Evolutionary conservation across 2,888 invertebrate genomes (phyloP), one percentile per base, ranked within the genome.

Genomic region (Eristalinus sepulchralis): DNA sequence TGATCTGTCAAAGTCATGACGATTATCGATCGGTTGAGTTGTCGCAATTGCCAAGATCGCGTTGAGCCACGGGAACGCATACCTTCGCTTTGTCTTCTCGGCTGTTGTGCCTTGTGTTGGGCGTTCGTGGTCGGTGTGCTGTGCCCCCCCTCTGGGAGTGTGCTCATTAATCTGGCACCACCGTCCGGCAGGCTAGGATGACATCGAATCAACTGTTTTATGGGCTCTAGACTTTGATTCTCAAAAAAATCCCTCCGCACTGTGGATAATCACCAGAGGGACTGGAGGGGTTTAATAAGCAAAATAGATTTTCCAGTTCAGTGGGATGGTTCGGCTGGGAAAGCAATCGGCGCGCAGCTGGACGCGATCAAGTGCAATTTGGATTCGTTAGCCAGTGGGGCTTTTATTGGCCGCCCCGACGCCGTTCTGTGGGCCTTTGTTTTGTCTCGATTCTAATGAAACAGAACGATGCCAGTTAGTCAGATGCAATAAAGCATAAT

Each of bases 1-100:
- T 85, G 85, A 85, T 85, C 85, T 82, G 85, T 68, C 85, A 85
- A 85, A 81, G 81, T 85, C 85, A 82, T 85, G 85, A 82, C 82
- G 85, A 85, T 85, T 85, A 85, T 85, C 82, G 85, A 85, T 85
- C 82, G 85, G 72, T 85, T 85, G 82, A 77, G 85, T 77, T 84
- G 72, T 73, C 68, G 64, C 72, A 60, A 67, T 76, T 63, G 67
- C 20, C 34, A 33, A n/a, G 10, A 63, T 17, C 20, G 47, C 17
- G 17, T 27, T 17, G 47, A 47, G 17, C 47, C 47, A 34, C 6
- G 47, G 17, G 47, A 17, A 53, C 47, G 8, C 47, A 47, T 47
- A 47, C 47, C 47, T 47, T 17, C 17, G 47, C 47, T 47, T 47
- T 47, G 47, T 47, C 17, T 47, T 47, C 47, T 47, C n/a, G 47